A percentile compares a stretch with the other conserved stretches of the same genome.
These are phyloP conservation scores for Microplitis mediator DNA, from an alignment of 1,140 invertebrate genomes.

Conservation along the genomic window DNA sequence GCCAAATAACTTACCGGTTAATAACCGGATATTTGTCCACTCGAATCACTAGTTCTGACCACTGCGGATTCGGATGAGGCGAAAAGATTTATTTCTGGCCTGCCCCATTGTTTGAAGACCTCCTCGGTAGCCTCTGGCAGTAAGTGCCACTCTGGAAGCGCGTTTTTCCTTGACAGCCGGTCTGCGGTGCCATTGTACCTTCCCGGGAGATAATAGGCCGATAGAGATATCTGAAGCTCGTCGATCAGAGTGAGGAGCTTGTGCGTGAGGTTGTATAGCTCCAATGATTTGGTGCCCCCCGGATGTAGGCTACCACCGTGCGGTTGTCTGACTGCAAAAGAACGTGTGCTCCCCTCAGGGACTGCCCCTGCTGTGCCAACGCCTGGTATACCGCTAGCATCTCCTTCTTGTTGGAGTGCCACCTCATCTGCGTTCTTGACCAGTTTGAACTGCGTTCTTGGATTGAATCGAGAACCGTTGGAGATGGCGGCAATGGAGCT, in stretches of 20 bases:
- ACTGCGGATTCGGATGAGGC: constrained; percentile 45
- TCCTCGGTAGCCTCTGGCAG: constrained; percentile 32
- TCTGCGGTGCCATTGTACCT: constrained; percentile 46
- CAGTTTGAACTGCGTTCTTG: no score
- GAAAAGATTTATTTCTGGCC: constrained; percentile 47
- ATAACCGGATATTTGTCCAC: background rate
- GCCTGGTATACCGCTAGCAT: constrained; percentile 33
- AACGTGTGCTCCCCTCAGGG: constrained; percentile 23
- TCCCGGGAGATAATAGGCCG: no score
- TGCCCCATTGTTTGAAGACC: constrained; percentile 44
- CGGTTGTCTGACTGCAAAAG: constrained; percentile 39
- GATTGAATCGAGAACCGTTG: no score
- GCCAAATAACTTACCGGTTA: no score
- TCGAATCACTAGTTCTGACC: constrained; percentile 40
- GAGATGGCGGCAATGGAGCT: no score
- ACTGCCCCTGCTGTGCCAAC: constrained; percentile 21
- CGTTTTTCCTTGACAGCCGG: constrained; percentile 37
- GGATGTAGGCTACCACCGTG: constrained; percentile 38
- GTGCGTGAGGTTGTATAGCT: constrained; percentile 40
- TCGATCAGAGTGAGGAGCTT: constrained; percentile 40
- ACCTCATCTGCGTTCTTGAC: no score
- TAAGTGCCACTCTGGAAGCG: constrained; percentile 49
- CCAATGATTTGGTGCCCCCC: constrained; percentile 47
- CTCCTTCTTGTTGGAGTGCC: no score
- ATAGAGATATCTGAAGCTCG: constrained; percentile 35